phyloP scores from a whole-genome alignment of 2,113 vertebrate species.

The Gambusia holbrooki region DNA sequence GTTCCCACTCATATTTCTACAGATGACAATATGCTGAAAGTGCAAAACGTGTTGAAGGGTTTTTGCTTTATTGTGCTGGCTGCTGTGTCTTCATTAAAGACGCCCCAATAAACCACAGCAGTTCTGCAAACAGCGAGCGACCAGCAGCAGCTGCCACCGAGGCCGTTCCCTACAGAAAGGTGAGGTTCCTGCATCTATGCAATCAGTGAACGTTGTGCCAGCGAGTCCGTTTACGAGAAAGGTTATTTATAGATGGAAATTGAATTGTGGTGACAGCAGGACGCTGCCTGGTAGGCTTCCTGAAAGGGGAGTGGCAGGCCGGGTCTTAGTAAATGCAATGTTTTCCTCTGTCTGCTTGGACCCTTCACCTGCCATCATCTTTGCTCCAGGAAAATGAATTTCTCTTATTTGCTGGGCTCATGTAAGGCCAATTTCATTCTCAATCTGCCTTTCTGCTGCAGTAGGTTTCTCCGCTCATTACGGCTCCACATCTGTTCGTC shows the following conservation, averaged over 20 bases:
- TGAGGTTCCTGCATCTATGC: constrained; percentile 38
- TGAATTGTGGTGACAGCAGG: constrained; percentile 65
- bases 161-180: constrained; percentile 9
- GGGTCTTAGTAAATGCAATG: constrained; percentile 56
- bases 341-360: constrained; percentile 36
- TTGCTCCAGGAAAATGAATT: background rate
- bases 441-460: constrained; percentile 30
- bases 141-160: constrained; percentile 51
- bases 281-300: constrained; percentile 49
- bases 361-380: constrained; percentile 28
- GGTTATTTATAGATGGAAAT: constrained; percentile 76
- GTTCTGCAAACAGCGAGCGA: constrained; percentile 19
- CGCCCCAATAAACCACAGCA: constrained; percentile 29
- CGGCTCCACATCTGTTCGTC: constrained; percentile 53
- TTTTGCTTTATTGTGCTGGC: constrained; percentile 30
- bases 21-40: constrained; percentile 22
- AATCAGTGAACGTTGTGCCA: constrained; percentile 64
- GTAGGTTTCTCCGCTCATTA: constrained; percentile 50
- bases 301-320: constrained; percentile 41
- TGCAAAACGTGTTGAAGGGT: constrained; percentile 11
- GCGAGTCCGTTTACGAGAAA: constrained; percentile 58
- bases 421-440: constrained; percentile 5
- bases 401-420: background rate
- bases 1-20: background rate
- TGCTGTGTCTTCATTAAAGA: constrained; percentile 34